Base-by-base conservation (phyloP, 1,140 invertebrate genomes). In the Drosophila ficusphila region DNA sequence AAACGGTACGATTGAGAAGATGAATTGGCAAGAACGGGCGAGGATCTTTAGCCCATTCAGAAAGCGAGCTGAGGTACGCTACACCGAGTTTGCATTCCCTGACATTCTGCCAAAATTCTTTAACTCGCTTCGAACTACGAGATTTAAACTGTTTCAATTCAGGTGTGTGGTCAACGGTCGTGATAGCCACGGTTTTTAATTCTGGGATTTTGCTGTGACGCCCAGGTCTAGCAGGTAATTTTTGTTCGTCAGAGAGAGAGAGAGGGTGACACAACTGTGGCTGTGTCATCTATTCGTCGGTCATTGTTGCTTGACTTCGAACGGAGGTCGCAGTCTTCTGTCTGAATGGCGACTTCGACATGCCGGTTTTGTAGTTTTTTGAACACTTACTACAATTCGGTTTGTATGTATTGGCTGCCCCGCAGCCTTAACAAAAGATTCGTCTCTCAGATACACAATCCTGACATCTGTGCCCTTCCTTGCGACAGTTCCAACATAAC, bases 81-180 rank as follows among this genome's bases (percentile, higher is more conserved):
- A 52, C 12, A 1, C 49, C 34, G 2, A 39, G n/a, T 38, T 8
- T 52, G 21, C 47, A 49, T 21, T 49, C 5, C 14, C 7, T 47
- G 6, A 47, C 44, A 47, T 29, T 47, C 11, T 29, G 9, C 44
- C 44, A 47, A 14, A 29, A 47, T 27, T 14, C 4, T 47, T 47
- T 27, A 16, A 47, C 9, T 16, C 44, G 14, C 14, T 1, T 47
- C 5, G 23, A 29, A n/a, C 11, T 47, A 2, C 44, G 25, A 18
- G 44, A n/a, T 5, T 29, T 31, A 3, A 1, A 16, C 2, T 14
- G 9, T 29, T n/a, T 1, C 2, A 29, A 7, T 6, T 44, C 16
- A 4, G n/a, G n/a, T 42, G 21, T 2, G 21, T 2, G 8, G 19
- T 42, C n/a, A 7, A n/a, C 7, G 27, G 27, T 29, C 27, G 27